These are phyloP conservation scores for Hetaerina titia DNA, from an alignment of 2,888 invertebrate species.

Conservation along the genomic window DNA sequence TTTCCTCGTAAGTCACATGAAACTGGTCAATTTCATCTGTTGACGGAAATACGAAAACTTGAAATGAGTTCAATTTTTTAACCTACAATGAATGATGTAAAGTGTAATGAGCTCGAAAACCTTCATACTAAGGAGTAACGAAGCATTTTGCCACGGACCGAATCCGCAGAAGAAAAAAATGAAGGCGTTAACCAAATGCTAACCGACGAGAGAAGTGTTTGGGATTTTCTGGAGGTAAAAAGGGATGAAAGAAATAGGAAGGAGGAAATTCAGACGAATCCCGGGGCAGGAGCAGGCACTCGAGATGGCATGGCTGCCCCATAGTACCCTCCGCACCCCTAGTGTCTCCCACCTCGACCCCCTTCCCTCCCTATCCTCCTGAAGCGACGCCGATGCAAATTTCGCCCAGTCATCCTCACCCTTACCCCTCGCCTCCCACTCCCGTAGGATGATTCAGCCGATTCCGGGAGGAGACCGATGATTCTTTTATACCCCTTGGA, in stretches of 20 bases:
- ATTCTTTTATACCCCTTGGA: background rate
- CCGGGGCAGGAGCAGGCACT: background rate
- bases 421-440: background rate
- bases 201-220: background rate
- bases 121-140: too few relatives aligned
- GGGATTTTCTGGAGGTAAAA: background rate
- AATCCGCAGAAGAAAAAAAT: background rate
- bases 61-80: too few relatives aligned
- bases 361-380: background rate
- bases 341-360: background rate
- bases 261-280: background rate
- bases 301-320: background rate
- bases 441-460: slow-evolving; percentile 63
- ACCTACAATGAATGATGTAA: too few relatives aligned
- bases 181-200: background rate
- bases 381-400: slow-evolving; percentile 47
- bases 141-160: background rate
- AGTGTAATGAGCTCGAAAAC: too few relatives aligned
- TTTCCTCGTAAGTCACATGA: too few relatives aligned
- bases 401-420: slow-evolving; percentile 32
- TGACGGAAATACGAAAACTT: too few relatives aligned
- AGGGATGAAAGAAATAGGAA: background rate
- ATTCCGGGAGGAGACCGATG: slow-evolving; percentile 55
- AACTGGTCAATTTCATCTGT: too few relatives aligned
- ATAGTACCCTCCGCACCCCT: background rate